Evolutionary conservation across 2,113 vertebrate species (phyloP), one percentile per base, ranked within the genome.

Genomic region (Orycteropus afer): DNA sequence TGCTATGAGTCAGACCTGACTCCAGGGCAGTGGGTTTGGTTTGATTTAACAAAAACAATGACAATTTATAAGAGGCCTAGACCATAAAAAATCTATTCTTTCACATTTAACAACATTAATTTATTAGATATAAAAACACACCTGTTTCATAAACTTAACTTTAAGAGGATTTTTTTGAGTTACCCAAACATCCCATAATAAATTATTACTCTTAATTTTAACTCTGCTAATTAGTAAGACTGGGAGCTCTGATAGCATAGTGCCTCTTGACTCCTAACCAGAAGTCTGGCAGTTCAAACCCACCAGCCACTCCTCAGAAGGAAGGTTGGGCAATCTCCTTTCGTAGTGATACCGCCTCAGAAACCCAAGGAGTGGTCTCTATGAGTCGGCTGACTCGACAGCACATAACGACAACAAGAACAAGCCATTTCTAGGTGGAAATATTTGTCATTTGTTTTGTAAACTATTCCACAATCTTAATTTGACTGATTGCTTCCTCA

Each of bases 131-230:
- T 76, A 53, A 80, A 95, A n/a, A 86, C 23, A 81, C 23, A 86
- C 1, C 34, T 13, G 47, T 69, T 76, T 93, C 47, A 42, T 11
- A 86, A 95, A 78, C 69, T 91, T 22, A 73, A 53, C 40, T 82
- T 96, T 7, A 79, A 20, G 76, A 81, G 25, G n/a, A 27, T 59
- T 92, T 86, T 82, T 88, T 51, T 80, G 53, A 91, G 37, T 45
- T 71, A 81, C 73, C 34, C 81, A 49, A 84, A 65, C 4, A 79
- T 32, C 22, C 13, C 15, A 20, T 88, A 85, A 91, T 78, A 67
- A 79, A 79, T 42, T 69, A 12, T 84, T 90, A 22, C 29, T 63
- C 71, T 94, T 74, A 63, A 82, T 83, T 94, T 93, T 73, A 71
- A 85, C 57, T 74, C 14, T 61, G 76, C 12, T 80, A 90, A 51